Evolutionary conservation across 1,140 invertebrate species (phyloP).

Genomic region (Dendrolimus punctatus): DNA sequence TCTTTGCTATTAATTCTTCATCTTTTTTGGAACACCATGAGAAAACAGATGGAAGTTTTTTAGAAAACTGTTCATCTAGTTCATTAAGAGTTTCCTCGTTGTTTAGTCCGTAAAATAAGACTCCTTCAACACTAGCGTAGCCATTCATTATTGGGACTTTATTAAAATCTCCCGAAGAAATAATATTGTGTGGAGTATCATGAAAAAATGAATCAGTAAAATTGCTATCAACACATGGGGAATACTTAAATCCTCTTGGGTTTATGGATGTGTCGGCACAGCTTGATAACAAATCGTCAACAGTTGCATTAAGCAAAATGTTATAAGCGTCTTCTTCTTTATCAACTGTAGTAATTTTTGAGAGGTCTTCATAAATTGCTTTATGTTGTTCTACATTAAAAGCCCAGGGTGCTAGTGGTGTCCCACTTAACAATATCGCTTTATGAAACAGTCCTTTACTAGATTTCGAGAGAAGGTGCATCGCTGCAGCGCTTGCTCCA

Average conservation of each 20-base stretch:
- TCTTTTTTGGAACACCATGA: slow-evolving; percentile 35
- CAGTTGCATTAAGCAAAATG: slow-evolving; percentile 26
- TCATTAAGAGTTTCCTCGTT: slow-evolving; percentile 28
- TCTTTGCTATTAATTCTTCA: slow-evolving; percentile 25
- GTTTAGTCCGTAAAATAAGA: slow-evolving; percentile 42
- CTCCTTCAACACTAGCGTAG: slow-evolving; percentile 39
- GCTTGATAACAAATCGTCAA: slow-evolving; percentile 24
- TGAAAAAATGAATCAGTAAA: slow-evolving; percentile 36
- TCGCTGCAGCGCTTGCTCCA: slow-evolving; percentile 46
- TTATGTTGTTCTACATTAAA: slow-evolving; percentile 35
- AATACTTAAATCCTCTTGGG: slow-evolving; percentile 44
- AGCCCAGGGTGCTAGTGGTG: slow-evolving; percentile 47
- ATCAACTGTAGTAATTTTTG: slow-evolving; percentile 27
- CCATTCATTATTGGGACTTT: slow-evolving; percentile 52
- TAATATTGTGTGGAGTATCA: slow-evolving; percentile 38
- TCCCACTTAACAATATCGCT: slow-evolving; percentile 42
- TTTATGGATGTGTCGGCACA: slow-evolving; percentile 34
- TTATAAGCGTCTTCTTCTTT: slow-evolving; percentile 37
- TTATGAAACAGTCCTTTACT: slow-evolving; percentile 47
- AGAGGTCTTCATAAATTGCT: slow-evolving; percentile 36
- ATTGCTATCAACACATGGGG: slow-evolving; percentile 41
- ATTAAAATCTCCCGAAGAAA: slow-evolving; percentile 43
- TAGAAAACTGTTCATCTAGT: slow-evolving; percentile 35
- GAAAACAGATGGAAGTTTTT: slow-evolving; percentile 45
- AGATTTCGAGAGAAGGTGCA: slow-evolving; percentile 44